Percentiles rank a stretch among this genome's conserved stretches.
Evolutionary conservation across 1,140 invertebrate species (phyloP).

Genomic region (Drosophila burlai): DNA sequence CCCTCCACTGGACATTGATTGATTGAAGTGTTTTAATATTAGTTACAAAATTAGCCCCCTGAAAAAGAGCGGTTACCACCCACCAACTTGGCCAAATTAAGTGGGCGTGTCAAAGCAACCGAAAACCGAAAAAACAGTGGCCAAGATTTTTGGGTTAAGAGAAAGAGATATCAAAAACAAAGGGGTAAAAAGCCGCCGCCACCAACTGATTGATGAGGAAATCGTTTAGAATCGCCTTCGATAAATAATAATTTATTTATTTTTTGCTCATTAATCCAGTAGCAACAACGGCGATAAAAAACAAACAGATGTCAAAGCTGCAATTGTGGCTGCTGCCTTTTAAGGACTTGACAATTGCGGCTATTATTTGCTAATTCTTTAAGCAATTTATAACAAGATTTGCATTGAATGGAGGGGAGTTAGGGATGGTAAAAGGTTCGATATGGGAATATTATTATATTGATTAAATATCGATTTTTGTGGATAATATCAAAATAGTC

Average conservation of each 20-base stretch:
- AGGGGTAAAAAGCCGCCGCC: constrained; percentile 28
- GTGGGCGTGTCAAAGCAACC: constrained; percentile 46
- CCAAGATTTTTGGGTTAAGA: constrained; percentile 1
- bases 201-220: constrained; percentile 69
- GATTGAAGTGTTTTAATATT: constrained; percentile 64
- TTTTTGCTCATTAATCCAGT: constrained; percentile 76
- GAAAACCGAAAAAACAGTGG: constrained; percentile 47
- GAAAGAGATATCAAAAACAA: constrained; percentile 35
- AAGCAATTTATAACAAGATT: constrained; percentile 60
- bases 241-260: constrained; percentile 76
- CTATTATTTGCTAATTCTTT: constrained; percentile 65
- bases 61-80: constrained; percentile 47
- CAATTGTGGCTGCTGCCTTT: constrained; percentile 64
- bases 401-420: constrained; percentile 14
- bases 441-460: background rate
- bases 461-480: background rate
- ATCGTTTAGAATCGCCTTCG: constrained; percentile 45
- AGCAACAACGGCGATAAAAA: constrained; percentile 63
- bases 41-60: constrained; percentile 49
- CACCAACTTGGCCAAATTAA: constrained; percentile 48
- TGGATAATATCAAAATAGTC: background rate
- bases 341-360: constrained; percentile 60
- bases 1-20: constrained; percentile 43
- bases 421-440: background rate
- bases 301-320: constrained; percentile 67